These are phyloP conservation scores for Helleia helle DNA, from an alignment of 2,888 invertebrate species.

Conservation along the genomic window DNA sequence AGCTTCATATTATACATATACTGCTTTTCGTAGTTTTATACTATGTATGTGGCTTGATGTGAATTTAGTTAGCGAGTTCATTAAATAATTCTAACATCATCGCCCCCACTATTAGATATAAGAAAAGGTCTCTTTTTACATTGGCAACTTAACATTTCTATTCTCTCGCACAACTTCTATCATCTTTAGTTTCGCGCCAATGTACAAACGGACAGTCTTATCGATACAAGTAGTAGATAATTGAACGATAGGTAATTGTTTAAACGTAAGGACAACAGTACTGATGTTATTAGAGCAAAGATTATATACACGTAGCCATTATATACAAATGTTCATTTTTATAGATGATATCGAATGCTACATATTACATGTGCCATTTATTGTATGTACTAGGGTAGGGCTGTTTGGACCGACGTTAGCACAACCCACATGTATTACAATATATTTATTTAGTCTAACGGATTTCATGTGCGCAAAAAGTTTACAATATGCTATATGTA, in stretches of 20 bases:
- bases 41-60: slow-evolving; percentile 1
- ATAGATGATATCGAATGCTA: slow-evolving; percentile 46
- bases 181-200: not conserved
- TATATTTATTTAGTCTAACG: not conserved
- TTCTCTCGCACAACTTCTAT: too few relatives aligned
- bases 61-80: too few relatives aligned
- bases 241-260: slow-evolving; percentile 15
- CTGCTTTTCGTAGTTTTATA: too few relatives aligned
- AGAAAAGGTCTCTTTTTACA: not conserved
- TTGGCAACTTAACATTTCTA: not conserved
- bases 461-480: too few relatives aligned
- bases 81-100: not conserved
- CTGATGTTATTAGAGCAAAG: slow-evolving; percentile 67
- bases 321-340: slow-evolving; percentile 29
- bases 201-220: not conserved
- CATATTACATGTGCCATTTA: slow-evolving; percentile 63
- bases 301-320: slow-evolving; percentile 35
- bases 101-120: not conserved
- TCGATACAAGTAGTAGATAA: not conserved
- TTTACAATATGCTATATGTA: too few relatives aligned
- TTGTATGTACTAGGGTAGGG: slow-evolving; percentile 38
- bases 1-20: too few relatives aligned
- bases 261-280: slow-evolving; percentile 51
- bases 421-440: not conserved
- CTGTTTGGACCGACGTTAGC: slow-evolving; percentile 8